These are phyloP conservation scores for Malacoctenus gilli DNA, from an alignment of 2,797 vertebrate genomes.

Conservation along the genomic window DNA sequence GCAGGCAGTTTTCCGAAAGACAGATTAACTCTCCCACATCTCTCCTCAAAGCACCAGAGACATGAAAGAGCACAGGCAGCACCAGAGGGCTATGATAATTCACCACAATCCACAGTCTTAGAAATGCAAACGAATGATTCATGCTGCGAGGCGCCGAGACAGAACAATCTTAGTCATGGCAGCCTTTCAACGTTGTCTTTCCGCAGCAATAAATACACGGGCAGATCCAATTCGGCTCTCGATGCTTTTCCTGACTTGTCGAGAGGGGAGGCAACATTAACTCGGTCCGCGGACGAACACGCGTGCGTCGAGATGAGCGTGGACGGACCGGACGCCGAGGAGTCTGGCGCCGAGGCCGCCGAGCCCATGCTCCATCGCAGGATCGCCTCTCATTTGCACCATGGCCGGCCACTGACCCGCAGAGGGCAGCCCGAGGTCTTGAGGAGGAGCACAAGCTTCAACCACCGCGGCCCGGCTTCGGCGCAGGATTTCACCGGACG, in stretches of 20 bases:
- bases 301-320: conserved; percentile 91
- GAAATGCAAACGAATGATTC: conserved; percentile 56
- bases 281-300: conserved; percentile 15
- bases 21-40: conserved; percentile 62
- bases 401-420: conserved; percentile 20
- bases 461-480: conserved; percentile 24
- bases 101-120: conserved; percentile 47
- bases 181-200: conserved; percentile 47
- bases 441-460: conserved; percentile 45
- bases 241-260: conserved; percentile 75
- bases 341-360: conserved; percentile 5
- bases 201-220: conserved; percentile 36
- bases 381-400: conserved; percentile 59
- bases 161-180: conserved; percentile 46
- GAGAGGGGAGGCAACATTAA: conserved; percentile 52
- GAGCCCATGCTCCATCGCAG: conserved; percentile 65
- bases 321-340: conserved; percentile 80
- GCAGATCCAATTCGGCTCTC: conserved; percentile 44
- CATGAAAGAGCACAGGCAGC: conserved; percentile 53
- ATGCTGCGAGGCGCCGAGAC: conserved; percentile 44
- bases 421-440: conserved; percentile 18
- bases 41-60: conserved; percentile 56
- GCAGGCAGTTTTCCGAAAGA: conserved; percentile 36
- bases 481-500: conserved; percentile 21
- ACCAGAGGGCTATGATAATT: conserved; percentile 52